Percentiles rank a stretch among this genome's conserved stretches.
Evolutionary conservation across 2,113 vertebrate genomes (phyloP).

Genomic region (Motacilla tschutschensis): DNA sequence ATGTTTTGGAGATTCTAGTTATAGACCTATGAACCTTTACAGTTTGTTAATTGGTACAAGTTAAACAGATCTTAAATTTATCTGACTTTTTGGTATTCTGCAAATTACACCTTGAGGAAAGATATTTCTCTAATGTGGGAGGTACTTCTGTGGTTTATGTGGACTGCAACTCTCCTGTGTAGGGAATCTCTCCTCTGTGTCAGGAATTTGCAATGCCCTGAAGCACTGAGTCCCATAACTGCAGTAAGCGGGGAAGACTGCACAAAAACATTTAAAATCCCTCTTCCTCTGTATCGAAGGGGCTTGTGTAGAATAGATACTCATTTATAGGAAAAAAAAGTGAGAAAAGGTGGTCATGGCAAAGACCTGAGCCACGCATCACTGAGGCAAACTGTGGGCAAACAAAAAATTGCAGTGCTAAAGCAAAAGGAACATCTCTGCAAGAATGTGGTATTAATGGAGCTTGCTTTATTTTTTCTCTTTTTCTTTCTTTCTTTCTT

Average conservation of each 20-base stretch:
- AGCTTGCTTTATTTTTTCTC: rapidly evolving
- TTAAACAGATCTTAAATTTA: not conserved
- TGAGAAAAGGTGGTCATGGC: not conserved
- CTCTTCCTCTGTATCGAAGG: not conserved
- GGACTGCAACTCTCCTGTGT: not conserved
- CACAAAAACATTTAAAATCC: not conserved
- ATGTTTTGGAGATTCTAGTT: not conserved
- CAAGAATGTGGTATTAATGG: not conserved
- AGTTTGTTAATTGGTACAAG: not conserved
- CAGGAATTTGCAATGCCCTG: not conserved
- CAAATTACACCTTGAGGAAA: not conserved
- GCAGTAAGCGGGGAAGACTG: not conserved
- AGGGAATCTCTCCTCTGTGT: not conserved
- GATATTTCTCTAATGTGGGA: not conserved
- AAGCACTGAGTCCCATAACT: not conserved
- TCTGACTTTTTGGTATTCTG: not conserved
- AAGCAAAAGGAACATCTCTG: not conserved
- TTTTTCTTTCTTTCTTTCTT: rapidly evolving
- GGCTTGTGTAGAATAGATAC: not conserved
- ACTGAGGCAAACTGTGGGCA: not conserved
- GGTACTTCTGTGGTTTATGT: not conserved
- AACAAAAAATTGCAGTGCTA: not conserved
- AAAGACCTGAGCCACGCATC: not conserved
- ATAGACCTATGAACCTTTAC: not conserved
- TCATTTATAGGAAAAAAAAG: not conserved